Evolutionary conservation across 2,797 vertebrate species (phyloP).

Genomic region (Scolopax rusticola): DNA sequence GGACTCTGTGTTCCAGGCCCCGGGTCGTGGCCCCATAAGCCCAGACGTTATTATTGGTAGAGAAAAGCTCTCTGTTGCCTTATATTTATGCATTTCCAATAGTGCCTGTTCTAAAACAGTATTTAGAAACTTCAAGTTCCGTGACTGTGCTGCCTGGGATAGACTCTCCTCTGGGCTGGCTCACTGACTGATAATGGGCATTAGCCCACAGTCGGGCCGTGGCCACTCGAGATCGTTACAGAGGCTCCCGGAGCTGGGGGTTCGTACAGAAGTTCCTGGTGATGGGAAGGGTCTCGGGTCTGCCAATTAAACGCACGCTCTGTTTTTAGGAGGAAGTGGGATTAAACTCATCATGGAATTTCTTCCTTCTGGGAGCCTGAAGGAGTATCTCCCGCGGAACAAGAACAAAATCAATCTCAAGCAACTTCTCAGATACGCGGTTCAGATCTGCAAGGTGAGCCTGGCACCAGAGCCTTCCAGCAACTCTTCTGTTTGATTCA

Average conservation of each 20-base stretch:
- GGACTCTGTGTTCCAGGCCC: background rate
- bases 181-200: background rate
- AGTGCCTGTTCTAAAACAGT: background rate
- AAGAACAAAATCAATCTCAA: conserved; percentile 87
- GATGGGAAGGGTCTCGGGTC: background rate
- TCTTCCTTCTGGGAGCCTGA: conserved; percentile 94
- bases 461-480: background rate
- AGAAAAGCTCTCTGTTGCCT: background rate
- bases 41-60: rapidly evolving
- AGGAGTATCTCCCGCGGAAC: conserved; percentile 93
- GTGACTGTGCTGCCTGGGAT: background rate
- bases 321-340: conserved; percentile 86
- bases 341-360: conserved; percentile 99
- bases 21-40: background rate
- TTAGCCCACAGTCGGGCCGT: rapidly evolving
- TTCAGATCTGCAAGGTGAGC: conserved; percentile 94
- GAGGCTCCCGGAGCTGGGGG: rapidly evolving
- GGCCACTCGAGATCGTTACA: rapidly evolving
- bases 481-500: background rate
- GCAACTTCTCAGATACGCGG: conserved; percentile 89
- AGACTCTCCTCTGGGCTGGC: background rate
- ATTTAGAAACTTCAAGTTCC: background rate
- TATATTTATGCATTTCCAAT: background rate
- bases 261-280: background rate
- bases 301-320: background rate